Evolutionary conservation across 2,888 invertebrate species (phyloP).

Genomic region (Eulithis testata): DNA sequence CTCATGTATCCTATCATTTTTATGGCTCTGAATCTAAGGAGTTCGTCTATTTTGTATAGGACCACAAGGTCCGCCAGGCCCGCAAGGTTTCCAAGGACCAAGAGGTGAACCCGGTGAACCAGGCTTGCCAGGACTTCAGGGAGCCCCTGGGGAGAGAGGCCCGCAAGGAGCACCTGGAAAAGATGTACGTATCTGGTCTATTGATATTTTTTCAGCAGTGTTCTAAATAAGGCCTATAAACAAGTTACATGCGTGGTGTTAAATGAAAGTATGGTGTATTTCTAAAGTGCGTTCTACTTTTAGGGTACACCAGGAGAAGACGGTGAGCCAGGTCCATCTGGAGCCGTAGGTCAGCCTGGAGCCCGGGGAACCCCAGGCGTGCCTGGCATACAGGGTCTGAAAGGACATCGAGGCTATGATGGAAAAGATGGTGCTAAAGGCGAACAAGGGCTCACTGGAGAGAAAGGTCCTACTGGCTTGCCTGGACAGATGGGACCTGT

Average conservation of each 20-base stretch:
- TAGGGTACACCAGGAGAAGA: conserved; percentile 92
- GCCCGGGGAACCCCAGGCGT: conserved; percentile 89
- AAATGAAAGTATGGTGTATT: background rate
- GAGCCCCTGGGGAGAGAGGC: conserved; percentile 88
- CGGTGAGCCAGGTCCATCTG: conserved; percentile 91
- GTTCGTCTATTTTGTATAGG: conserved; percentile 50
- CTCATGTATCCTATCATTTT: too few relatives aligned
- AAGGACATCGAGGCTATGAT: conserved; percentile 92
- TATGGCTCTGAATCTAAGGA: background rate
- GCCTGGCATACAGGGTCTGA: conserved; percentile 92
- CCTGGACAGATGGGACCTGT: conserved; percentile 88
- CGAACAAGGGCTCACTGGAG: conserved; percentile 90
- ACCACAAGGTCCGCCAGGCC: conserved; percentile 81
- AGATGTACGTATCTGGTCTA: conserved; percentile 84
- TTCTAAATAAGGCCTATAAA: too few relatives aligned
- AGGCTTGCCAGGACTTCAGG: conserved; percentile 87
- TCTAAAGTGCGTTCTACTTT: background rate
- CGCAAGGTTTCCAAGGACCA: conserved; percentile 93
- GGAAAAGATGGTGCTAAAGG: conserved; percentile 93
- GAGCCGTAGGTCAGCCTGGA: conserved; percentile 89
- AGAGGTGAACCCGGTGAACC: conserved; percentile 92
- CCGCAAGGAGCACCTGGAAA: conserved; percentile 89
- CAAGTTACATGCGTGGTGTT: too few relatives aligned
- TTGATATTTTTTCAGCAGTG: too few relatives aligned
- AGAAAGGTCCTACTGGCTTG: conserved; percentile 89